A percentile compares a stretch with the other conserved stretches of the same genome.
phyloP scores from a whole-genome alignment of 2,113 vertebrate species.

The Sterna hirundo region DNA sequence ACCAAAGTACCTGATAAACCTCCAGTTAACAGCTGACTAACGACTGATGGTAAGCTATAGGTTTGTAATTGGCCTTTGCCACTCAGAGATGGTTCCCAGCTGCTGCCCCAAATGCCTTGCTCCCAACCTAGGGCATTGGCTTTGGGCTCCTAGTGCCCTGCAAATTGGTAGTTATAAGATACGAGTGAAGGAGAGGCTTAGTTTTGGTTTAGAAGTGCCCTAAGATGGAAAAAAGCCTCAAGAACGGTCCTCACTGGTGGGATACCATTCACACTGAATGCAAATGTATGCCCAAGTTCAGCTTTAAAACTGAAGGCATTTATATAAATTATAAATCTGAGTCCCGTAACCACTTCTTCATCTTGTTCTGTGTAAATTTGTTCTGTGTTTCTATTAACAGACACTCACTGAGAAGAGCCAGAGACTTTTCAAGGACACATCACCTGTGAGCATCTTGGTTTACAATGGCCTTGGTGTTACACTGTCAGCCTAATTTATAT shows the following conservation, averaged over 20 bases:
- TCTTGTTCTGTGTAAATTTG: not conserved
- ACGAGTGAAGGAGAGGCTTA: not conserved
- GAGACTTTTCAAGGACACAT: not conserved
- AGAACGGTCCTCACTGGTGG: not conserved
- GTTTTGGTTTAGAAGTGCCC: not conserved
- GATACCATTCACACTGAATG: not conserved
- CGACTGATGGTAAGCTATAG: not conserved
- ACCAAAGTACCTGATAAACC: not conserved
- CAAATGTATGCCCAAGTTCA: not conserved
- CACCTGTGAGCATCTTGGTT: not conserved
- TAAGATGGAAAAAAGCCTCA: not conserved
- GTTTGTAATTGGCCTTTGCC: not conserved
- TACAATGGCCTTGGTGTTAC: not conserved
- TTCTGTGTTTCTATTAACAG: not conserved
- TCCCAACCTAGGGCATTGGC: not conserved
- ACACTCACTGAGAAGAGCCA: not conserved
- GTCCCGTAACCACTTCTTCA: not conserved
- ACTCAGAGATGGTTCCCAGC: not conserved
- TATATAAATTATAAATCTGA: not conserved
- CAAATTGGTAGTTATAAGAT: not conserved
- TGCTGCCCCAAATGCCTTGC: not conserved
- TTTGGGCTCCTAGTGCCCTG: not conserved
- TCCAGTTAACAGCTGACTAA: not conserved
- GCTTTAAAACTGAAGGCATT: not conserved
- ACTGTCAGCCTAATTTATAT: not conserved